These are phyloP conservation scores for Periparus ater DNA, from an alignment of 2,797 vertebrate species.

Conservation along the genomic window DNA sequence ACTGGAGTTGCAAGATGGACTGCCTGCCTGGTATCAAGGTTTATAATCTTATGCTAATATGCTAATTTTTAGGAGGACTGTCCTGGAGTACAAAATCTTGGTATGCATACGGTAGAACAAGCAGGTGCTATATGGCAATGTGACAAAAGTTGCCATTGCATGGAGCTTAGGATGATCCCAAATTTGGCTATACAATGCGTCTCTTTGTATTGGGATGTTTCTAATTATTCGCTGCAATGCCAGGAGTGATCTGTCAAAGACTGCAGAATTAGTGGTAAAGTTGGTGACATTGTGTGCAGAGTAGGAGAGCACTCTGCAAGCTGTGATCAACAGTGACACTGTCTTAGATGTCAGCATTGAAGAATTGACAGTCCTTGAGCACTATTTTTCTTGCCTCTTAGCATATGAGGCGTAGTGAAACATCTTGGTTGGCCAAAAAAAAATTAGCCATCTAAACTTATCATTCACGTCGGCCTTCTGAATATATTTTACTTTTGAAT, in stretches of 20 bases:
- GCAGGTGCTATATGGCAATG: background rate
- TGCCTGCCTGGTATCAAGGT: background rate
- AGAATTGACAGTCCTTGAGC: background rate
- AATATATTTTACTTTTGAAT: background rate
- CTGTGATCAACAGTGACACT: background rate
- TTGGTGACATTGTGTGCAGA: background rate
- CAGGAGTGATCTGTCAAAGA: background rate
- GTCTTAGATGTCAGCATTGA: background rate
- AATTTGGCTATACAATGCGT: background rate
- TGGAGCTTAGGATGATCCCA: background rate
- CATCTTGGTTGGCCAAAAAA: background rate
- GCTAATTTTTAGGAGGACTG: background rate
- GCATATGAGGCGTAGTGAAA: background rate
- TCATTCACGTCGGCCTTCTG: background rate
- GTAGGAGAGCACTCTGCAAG: background rate
- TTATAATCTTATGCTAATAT: background rate
- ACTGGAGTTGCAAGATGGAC: background rate
- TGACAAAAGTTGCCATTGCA: background rate
- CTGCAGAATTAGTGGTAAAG: background rate
- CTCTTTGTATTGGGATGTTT: background rate
- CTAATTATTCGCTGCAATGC: background rate
- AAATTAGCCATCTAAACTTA: background rate
- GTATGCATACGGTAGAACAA: background rate
- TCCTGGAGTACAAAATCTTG: background rate
- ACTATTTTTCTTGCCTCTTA: background rate